These are phyloP conservation scores for Tapirus indicus DNA, from an alignment of 2,797 vertebrate genomes.

Conservation along the genomic window DNA sequence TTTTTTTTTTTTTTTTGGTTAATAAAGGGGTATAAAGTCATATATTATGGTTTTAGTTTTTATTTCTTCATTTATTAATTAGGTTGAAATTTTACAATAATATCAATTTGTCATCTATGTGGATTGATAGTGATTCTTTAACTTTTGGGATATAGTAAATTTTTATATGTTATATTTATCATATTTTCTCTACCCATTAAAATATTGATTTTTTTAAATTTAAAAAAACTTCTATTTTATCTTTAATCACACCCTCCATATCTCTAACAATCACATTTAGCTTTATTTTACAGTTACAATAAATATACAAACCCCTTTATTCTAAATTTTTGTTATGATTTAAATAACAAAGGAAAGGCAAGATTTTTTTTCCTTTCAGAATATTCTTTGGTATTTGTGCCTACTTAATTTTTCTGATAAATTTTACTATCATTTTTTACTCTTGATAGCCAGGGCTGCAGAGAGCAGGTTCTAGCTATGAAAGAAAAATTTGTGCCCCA, in stretches of 20 bases:
- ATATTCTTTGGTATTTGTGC: constrained; percentile 24
- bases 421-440: background rate
- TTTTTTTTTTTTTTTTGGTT: background rate
- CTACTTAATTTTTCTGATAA: constrained; percentile 29
- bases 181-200: background rate
- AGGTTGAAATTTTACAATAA: constrained; percentile 20
- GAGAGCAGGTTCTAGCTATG: background rate
- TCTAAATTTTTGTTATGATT: background rate
- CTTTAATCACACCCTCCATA: background rate
- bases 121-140: background rate
- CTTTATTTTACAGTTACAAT: constrained; percentile 40
- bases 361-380: background rate
- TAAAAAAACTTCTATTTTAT: background rate
- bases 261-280: background rate
- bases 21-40: background rate
- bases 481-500: background rate
- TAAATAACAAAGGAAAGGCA: background rate
- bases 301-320: background rate
- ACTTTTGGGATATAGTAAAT: background rate
- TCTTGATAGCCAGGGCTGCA: background rate
- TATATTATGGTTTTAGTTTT: constrained; percentile 33
- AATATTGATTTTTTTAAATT: background rate
- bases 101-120: background rate
- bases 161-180: constrained; percentile 34
- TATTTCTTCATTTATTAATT: constrained; percentile 2